Evolutionary conservation across 92 coral and sea anemone species (phyloP).

Genomic region (Blastomussa wellsi): DNA sequence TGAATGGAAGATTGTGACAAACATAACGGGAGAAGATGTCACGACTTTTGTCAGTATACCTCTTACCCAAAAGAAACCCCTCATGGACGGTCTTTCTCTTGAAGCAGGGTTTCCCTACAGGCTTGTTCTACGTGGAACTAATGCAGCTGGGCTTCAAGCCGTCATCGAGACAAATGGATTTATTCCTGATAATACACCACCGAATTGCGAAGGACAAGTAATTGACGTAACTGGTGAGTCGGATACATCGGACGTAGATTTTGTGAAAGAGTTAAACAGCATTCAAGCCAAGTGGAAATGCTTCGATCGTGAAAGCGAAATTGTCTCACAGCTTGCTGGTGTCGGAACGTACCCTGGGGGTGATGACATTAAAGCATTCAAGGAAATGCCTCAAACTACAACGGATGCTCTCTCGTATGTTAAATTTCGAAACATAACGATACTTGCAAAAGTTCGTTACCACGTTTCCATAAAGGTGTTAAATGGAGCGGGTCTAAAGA

Average conservation of each 20-base stretch:
- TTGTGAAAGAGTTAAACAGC: slow-evolving; percentile 65
- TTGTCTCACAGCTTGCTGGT: slow-evolving; percentile 60
- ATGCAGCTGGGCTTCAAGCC: slow-evolving; percentile 82
- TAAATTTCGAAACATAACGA: slow-evolving; percentile 39
- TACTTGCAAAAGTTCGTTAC: slow-evolving; percentile 70
- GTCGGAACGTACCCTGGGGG: slow-evolving; percentile 90
- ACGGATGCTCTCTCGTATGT: slow-evolving; percentile 57
- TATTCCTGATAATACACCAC: slow-evolving; percentile 72
- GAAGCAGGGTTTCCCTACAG: slow-evolving; percentile 60
- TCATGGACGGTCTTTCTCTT: slow-evolving; percentile 75
- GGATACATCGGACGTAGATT: slow-evolving; percentile 68
- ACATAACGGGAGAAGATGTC: slow-evolving; percentile 47
- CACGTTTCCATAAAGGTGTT: slow-evolving; percentile 82
- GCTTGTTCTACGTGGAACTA: slow-evolving; percentile 81
- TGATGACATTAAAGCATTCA: slow-evolving; percentile 59
- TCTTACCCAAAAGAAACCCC: slow-evolving; percentile 77
- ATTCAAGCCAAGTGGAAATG: slow-evolving; percentile 80
- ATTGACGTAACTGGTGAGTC: slow-evolving; percentile 69
- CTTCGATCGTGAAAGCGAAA: slow-evolving; percentile 78
- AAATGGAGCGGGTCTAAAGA: slow-evolving; percentile 71
- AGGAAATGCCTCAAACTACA: slow-evolving; percentile 22
- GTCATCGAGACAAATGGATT: slow-evolving; percentile 72
- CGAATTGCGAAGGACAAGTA: slow-evolving; percentile 56
- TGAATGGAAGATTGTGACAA: slow-evolving; percentile 75
- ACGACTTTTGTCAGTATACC: slow-evolving; percentile 66